These are phyloP conservation scores for Mesorhabditis belari DNA, from an alignment of 2,888 invertebrate species.

Conservation along the genomic window DNA sequence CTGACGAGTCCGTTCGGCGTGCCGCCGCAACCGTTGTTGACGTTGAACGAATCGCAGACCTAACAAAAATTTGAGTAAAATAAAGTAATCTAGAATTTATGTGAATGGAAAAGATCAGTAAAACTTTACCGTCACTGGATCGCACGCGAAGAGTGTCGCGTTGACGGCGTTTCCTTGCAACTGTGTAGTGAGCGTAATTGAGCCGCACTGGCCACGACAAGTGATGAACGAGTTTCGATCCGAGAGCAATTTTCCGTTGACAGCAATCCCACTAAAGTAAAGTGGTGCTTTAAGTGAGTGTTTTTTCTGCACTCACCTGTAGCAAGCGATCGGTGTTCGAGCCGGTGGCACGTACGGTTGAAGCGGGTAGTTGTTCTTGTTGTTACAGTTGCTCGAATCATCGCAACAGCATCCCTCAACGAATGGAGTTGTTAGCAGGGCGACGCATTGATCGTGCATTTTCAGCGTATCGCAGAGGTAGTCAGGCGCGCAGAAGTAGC, in stretches of 20 bases:
- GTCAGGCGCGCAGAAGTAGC: background rate
- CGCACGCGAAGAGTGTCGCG: background rate
- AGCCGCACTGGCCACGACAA: background rate
- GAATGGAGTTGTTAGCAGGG: background rate
- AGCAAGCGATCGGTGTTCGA: background rate
- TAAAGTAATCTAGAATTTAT: no score
- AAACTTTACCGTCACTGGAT: background rate
- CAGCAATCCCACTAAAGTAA: background rate
- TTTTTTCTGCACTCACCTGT: background rate
- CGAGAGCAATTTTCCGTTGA: background rate
- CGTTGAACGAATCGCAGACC: background rate
- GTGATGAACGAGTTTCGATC: background rate
- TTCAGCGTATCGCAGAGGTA: background rate
- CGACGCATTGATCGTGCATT: background rate
- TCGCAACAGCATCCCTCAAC: background rate
- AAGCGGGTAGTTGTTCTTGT: background rate
- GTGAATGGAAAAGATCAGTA: no score
- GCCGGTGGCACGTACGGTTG: background rate
- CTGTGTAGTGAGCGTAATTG: background rate
- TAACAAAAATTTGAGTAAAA: no score
- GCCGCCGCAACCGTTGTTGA: background rate
- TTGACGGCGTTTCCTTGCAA: background rate
- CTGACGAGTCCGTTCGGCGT: background rate
- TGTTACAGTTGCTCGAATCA: background rate
- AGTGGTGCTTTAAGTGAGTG: no score